Evolutionary conservation across 2,888 invertebrate genomes (phyloP).

Genomic region (Phyllotreta striolata): DNA sequence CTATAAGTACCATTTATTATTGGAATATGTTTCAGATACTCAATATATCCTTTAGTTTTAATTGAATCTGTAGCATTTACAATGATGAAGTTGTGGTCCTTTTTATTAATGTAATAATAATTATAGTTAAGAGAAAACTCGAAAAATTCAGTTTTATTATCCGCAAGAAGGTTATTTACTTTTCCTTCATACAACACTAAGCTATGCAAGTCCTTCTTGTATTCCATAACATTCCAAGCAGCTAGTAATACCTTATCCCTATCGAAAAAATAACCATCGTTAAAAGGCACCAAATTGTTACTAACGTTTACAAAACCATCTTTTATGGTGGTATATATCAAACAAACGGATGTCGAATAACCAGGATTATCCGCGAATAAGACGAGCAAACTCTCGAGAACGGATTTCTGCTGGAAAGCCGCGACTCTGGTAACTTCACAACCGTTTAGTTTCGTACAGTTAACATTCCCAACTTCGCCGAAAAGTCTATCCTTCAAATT

Average conservation of each 20-base stretch:
- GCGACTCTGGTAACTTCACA: too few species aligned
- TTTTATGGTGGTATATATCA: not conserved
- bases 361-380: not conserved
- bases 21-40: too few species aligned
- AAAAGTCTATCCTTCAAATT: too few species aligned
- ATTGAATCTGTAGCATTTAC: too few species aligned
- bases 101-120: not conserved
- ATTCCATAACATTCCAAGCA: not conserved
- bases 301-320: not conserved
- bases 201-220: not conserved
- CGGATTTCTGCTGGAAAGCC: too few species aligned
- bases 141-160: not conserved
- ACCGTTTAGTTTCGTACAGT: too few species aligned
- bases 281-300: not conserved
- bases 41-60: too few species aligned
- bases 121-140: not conserved
- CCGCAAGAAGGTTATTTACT: not conserved
- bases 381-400: too few species aligned
- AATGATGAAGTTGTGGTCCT: not conserved
- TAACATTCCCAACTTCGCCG: too few species aligned
- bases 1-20: too few species aligned
- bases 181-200: not conserved
- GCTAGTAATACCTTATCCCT: not conserved
- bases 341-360: not conserved
- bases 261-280: slow-evolving; percentile 6